A percentile compares a stretch with the other conserved stretches of the same genome.
phyloP scores from a whole-genome alignment of 2,113 vertebrate genomes.

The Cephalophus harveyi region DNA sequence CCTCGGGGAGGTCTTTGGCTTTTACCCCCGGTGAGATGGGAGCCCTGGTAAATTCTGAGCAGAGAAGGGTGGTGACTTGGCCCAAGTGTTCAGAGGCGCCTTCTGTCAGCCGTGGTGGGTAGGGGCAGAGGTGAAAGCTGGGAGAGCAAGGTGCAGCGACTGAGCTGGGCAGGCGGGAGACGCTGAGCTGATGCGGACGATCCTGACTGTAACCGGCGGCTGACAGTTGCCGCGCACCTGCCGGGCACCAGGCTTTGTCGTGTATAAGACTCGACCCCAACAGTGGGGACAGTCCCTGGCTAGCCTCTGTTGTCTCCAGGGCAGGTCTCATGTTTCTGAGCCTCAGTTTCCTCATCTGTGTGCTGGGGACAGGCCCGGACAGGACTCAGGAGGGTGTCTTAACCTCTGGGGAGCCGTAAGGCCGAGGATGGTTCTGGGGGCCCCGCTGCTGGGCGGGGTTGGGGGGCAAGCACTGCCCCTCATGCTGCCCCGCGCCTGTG shows the following conservation, averaged over 20 bases:
- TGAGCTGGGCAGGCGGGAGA: neutral
- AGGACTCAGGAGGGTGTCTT: neutral
- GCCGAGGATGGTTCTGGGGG: rapidly evolving
- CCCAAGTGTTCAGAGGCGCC: neutral
- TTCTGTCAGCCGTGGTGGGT: neutral
- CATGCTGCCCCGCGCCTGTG: rapidly evolving
- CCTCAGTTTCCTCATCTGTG: neutral
- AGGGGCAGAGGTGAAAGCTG: too few species aligned
- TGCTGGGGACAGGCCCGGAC: neutral
- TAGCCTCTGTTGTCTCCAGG: neutral
- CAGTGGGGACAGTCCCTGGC: neutral
- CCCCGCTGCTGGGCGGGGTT: too few species aligned
- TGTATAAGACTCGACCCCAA: neutral
- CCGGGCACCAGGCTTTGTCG: neutral
- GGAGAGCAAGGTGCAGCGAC: neutral
- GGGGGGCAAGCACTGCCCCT: neutral
- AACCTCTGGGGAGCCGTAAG: neutral
- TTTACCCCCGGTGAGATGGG: neutral
- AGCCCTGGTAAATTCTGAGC: neutral
- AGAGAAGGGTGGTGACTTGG: neutral
- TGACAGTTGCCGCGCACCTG: neutral
- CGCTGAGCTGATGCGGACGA: neutral
- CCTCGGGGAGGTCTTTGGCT: neutral
- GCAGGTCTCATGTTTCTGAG: neutral
- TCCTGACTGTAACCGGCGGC: neutral